These are phyloP conservation scores for Mechanitis mazaeus DNA, from an alignment of 2,888 invertebrate genomes.

Conservation along the genomic window DNA sequence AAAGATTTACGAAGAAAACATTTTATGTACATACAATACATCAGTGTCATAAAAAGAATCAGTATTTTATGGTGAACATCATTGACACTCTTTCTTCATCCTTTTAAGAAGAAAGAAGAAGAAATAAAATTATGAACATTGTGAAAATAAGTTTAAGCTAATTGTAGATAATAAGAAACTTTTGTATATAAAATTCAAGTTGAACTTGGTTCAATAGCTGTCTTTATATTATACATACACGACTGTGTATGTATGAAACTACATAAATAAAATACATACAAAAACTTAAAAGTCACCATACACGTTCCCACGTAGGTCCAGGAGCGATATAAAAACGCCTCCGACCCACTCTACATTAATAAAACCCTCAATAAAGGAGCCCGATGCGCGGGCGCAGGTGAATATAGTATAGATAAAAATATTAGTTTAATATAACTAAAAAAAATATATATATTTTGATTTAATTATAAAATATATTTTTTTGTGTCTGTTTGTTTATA, in stretches of 20 bases:
- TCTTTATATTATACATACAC: slow-evolving; percentile 16
- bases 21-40: slow-evolving; percentile 3
- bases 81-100: no score
- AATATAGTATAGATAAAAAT: slow-evolving; percentile 38
- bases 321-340: slow-evolving; percentile 69
- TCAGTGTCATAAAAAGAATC: background rate
- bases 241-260: no score
- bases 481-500: no score
- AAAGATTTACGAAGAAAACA: slow-evolving; percentile 11
- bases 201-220: slow-evolving; percentile 5
- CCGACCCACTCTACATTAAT: slow-evolving; percentile 57
- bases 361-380: slow-evolving; percentile 66
- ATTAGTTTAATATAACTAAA: slow-evolving; percentile 33
- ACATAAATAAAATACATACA: slow-evolving; percentile 32
- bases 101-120: no score
- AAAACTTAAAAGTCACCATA: slow-evolving; percentile 59
- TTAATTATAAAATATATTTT: background rate
- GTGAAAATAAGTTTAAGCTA: background rate
- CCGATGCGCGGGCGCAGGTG: slow-evolving; percentile 61
- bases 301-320: slow-evolving; percentile 62
- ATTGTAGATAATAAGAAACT: no score
- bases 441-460: background rate
- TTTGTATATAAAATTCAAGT: slow-evolving; percentile 5
- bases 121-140: no score
- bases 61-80: background rate